These are phyloP conservation scores for Strix aluco DNA, from an alignment of 2,113 vertebrate genomes.

Conservation along the genomic window DNA sequence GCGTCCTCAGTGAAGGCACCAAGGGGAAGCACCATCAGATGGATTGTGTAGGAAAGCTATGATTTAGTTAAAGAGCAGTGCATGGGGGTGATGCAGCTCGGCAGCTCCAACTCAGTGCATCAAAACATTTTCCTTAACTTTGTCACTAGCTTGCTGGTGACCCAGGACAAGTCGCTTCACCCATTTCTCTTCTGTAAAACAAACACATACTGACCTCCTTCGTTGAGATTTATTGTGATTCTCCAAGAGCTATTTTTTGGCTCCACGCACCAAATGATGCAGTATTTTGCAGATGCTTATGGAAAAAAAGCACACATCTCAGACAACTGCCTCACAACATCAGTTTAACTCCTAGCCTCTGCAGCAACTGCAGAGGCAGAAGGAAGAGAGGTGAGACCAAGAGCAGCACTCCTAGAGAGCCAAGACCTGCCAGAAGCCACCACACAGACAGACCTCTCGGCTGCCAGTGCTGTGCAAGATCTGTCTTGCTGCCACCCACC, in stretches of 20 bases:
- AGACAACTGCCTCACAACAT: not conserved
- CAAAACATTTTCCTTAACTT: not conserved
- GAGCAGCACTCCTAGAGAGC: not conserved
- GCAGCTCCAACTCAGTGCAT: not conserved
- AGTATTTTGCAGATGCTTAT: not conserved
- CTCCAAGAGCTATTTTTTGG: accelerated
- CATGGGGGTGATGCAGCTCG: not conserved
- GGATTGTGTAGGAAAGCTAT: not conserved
- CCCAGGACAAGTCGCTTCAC: not conserved
- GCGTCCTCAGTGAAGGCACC: not conserved
- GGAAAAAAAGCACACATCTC: not conserved
- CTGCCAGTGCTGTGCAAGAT: not conserved
- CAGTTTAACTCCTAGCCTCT: not conserved
- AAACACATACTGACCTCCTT: not conserved
- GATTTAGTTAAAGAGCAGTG: not conserved
- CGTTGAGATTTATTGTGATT: accelerated
- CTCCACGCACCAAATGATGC: accelerated
- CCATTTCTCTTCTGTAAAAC: not conserved
- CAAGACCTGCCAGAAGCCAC: not conserved
- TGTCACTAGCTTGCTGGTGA: not conserved
- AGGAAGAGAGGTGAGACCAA: not conserved
- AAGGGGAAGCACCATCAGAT: not conserved
- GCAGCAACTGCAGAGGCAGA: not conserved
- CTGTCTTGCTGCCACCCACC: not conserved
- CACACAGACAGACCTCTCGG: not conserved